Evolutionary conservation across 2,797 vertebrate genomes (phyloP), one percentile per base, ranked within the genome.

Genomic region (Cryptoprocta ferox): DNA sequence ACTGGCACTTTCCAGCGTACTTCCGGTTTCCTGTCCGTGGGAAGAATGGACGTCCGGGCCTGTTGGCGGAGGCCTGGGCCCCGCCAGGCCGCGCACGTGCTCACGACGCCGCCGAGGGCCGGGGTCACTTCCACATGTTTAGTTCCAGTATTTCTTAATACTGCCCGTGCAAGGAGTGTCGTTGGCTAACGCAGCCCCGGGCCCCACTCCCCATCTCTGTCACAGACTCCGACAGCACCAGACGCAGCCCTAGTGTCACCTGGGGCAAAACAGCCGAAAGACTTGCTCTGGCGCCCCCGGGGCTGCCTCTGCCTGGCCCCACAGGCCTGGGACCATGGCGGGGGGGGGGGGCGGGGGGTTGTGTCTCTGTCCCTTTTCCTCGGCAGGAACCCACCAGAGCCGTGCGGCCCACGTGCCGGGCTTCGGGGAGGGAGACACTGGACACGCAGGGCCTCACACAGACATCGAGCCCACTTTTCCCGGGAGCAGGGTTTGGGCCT

Each of bases 81-180:
- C 63, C 15, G 32, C 63, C 87, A 39, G 10, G 8, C 14, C 28
- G 10, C 28, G 8, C 42, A 6, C 3, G 53, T 2, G 37, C 66
- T 16, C 35, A 37, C 14, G 11, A 21, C 0, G 56, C 56, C 9
- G 76, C 0, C 15, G 5, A 1, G 19, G 48, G 56, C 2, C 10
- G 5, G 28, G 19, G 28, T 30, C 53, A 0, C 39, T n/a, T n/a
- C 26, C 0, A 1, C 12, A 3, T 19, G 16, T 9, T 12, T 0
- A 2, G 3, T 32, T 76, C 39, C 63, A n/a, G 4, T 9, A 0
- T 2, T 9, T 53, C 81, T 3, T 0, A 4, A n/a, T n/a, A n/a
- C n/a, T n/a, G n/a, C n/a, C n/a, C n/a, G 56, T 9, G 21, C 8
- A 59, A 59, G 19, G 56, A 2, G 56, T 8, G 56, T 24, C 21